A percentile compares a stretch with the other conserved stretches of the same genome.
Evolutionary conservation across 1,140 invertebrate species (phyloP).

Genomic region (Rhagoletis zephyria): DNA sequence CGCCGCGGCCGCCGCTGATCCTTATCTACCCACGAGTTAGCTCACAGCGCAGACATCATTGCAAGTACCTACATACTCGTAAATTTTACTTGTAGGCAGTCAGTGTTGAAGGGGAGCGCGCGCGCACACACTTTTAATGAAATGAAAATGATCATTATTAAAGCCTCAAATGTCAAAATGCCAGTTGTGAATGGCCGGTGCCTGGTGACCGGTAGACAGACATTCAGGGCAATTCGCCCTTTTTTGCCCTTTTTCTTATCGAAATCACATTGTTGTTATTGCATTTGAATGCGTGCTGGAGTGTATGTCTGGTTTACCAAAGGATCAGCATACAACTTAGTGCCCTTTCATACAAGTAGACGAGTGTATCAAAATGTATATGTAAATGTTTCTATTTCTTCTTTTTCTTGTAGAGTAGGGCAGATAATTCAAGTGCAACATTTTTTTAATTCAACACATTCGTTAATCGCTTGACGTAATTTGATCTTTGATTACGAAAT

Average conservation of each 20-base stretch:
- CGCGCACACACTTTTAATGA: slow-evolving; percentile 34
- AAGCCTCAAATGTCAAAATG: slow-evolving; percentile 50
- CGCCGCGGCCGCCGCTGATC: slow-evolving; percentile 7
- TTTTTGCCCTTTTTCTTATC: neutral
- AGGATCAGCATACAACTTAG: slow-evolving; percentile 8
- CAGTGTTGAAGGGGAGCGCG: slow-evolving; percentile 39
- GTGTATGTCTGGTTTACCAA: slow-evolving; percentile 31
- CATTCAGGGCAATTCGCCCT: neutral
- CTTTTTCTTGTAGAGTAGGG: neutral
- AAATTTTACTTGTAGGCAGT: neutral
- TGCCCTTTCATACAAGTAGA: neutral
- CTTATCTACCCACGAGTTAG: slow-evolving; percentile 49
- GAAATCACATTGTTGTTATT: slow-evolving; percentile 27
- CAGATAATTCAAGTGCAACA: slow-evolving; percentile 56
- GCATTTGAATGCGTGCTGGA: neutral
- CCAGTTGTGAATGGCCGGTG: slow-evolving; percentile 13
- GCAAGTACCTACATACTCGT: neutral
- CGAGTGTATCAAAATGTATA: slow-evolving; percentile 1
- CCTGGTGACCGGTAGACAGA: neutral
- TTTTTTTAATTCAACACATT: slow-evolving; percentile 58
- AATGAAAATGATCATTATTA: slow-evolving; percentile 54
- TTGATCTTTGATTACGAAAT: slow-evolving; percentile 56
- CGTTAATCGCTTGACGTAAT: slow-evolving; percentile 58
- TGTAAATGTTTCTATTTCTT: neutral
- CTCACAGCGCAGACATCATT: slow-evolving; percentile 2